Conservation (phyloP, 2,113 vertebrate genomes). For the Megalops atlanticus region DNA sequence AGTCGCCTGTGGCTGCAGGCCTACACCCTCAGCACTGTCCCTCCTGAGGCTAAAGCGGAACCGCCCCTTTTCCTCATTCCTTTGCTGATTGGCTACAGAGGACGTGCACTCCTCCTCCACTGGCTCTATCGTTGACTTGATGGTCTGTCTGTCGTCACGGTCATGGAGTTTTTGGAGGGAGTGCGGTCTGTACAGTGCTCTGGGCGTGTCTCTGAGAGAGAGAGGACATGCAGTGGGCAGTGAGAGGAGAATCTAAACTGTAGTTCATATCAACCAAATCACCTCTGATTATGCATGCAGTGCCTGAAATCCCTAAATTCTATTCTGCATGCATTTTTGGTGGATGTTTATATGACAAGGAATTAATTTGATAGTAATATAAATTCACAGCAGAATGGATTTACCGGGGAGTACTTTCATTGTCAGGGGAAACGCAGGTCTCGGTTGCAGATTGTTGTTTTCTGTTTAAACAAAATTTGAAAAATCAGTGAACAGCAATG, state of each 20-base stretch:
- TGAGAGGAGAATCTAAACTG: not conserved
- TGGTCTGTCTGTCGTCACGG: not conserved
- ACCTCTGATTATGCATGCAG: not conserved
- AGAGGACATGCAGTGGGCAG: not conserved
- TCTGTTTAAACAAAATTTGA: not conserved
- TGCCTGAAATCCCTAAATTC: not conserved
- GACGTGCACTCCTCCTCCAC: slow-evolving; percentile 16
- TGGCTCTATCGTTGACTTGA: not conserved
- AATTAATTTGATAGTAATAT: not conserved
- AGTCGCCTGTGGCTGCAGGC: not conserved
- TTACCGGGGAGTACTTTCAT: not conserved
- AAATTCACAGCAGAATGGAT: not conserved
- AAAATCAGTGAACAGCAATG: not conserved
- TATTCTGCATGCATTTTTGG: not conserved
- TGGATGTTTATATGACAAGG: not conserved
- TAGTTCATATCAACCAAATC: not conserved
- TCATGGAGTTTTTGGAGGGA: slow-evolving; percentile 22
- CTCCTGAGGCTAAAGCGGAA: not conserved
- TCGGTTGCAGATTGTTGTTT: not conserved
- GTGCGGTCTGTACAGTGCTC: slow-evolving; percentile 22
- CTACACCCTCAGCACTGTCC: slow-evolving; percentile 31
- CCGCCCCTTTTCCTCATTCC: slow-evolving; percentile 8
- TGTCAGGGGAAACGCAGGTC: not conserved
- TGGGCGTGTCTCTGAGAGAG: not conserved
- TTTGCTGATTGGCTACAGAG: slow-evolving; percentile 7